A percentile compares a stretch with the other conserved stretches of the same genome.
Evolutionary conservation across 2,797 vertebrate species (phyloP).

Genomic region (Leptatherina wallacei): DNA sequence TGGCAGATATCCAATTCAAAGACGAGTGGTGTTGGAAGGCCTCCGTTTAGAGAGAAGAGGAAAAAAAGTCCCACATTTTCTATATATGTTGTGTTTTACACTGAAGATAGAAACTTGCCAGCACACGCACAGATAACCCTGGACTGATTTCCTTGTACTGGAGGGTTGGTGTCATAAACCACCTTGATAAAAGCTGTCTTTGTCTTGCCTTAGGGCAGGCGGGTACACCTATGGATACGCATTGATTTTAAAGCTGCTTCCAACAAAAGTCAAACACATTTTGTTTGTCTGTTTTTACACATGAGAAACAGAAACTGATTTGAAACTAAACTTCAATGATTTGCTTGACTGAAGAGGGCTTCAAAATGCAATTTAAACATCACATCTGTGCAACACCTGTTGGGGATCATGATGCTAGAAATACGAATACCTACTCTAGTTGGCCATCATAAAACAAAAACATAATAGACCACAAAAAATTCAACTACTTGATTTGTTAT

Average conservation of each 20-base stretch:
- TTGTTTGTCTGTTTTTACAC: constrained; percentile 18
- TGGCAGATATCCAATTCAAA: constrained; percentile 78
- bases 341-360: constrained; percentile 1
- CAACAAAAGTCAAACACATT: constrained; percentile 15
- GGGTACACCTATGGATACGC: constrained; percentile 44
- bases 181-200: constrained; percentile 45
- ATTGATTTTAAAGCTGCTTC: constrained; percentile 12
- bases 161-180: constrained; percentile 43
- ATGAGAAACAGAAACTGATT: constrained; percentile 40
- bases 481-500: constrained; percentile 18
- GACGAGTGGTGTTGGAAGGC: constrained; percentile 69
- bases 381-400: constrained; percentile 54
- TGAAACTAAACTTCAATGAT: constrained; percentile 3
- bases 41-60: constrained; percentile 60
- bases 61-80: constrained; percentile 65
- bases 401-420: constrained; percentile 21
- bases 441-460: constrained; percentile 17
- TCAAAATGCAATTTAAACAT: constrained; percentile 17
- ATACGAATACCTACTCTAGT: not conserved
- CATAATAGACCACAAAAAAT: constrained; percentile 1
- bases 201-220: constrained; percentile 37
- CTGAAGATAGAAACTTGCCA: constrained; percentile 68
- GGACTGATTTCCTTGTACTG: constrained; percentile 57
- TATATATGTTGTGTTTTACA: constrained; percentile 76
- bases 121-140: constrained; percentile 41